Conservation (phyloP, 2,888 invertebrate genomes). For the Drosophila macrospina region DNA sequence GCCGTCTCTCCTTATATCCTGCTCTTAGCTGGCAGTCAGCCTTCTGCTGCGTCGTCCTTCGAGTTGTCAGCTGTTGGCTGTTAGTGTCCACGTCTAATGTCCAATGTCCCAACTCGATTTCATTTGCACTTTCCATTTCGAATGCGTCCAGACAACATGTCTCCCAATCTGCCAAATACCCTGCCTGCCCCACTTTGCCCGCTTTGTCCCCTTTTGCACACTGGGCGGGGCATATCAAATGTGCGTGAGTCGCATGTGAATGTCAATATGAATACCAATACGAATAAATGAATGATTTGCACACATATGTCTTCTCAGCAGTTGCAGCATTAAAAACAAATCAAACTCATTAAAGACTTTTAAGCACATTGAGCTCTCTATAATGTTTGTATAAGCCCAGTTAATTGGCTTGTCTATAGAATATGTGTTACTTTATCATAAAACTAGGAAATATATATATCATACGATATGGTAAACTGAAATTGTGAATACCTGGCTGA, state of each 20-base stretch:
- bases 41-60: conserved; percentile 14
- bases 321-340: not conserved
- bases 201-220: no score
- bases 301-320: not conserved
- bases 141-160: conserved; percentile 52
- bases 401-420: no score
- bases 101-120: conserved; percentile 47
- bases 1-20: conserved; percentile 9
- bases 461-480: no score
- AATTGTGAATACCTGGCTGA: no score
- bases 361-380: no score
- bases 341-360: not conserved
- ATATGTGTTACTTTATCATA: no score
- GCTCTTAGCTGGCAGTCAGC: conserved; percentile 28
- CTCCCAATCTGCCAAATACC: conserved; percentile 44
- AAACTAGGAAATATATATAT: no score
- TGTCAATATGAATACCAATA: not conserved
- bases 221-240: conserved; percentile 3
- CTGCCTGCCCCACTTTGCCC: no score
- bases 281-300: conserved; percentile 23
- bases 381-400: no score
- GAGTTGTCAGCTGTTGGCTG: conserved; percentile 29
- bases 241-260: conserved; percentile 11
- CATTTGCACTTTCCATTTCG: conserved; percentile 65
- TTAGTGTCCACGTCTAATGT: conserved; percentile 33